A percentile compares a stretch with the other conserved stretches of the same genome.
phyloP scores from a whole-genome alignment of 2,797 vertebrate species.

The Gymnothorax reevesii region DNA sequence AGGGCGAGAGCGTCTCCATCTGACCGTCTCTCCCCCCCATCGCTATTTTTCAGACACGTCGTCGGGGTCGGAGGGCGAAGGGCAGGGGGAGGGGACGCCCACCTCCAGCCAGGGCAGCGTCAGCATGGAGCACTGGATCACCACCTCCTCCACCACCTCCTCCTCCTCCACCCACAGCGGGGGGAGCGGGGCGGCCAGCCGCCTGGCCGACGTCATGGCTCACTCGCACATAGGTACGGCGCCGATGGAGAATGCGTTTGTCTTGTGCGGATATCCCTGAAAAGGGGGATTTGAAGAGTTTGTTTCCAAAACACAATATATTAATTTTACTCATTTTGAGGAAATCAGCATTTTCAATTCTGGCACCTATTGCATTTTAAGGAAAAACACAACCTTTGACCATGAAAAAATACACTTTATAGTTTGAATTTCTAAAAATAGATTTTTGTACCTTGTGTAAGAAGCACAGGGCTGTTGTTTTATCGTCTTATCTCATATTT shows the following conservation, averaged over 20 bases:
- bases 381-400: no score
- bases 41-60: constrained; percentile 83
- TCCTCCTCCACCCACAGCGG: constrained; percentile 97
- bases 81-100: constrained; percentile 91
- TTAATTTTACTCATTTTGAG: no score
- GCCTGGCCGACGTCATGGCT: constrained; percentile 93
- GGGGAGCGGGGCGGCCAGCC: constrained; percentile 92
- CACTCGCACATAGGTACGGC: constrained; percentile 87
- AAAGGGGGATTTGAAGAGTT: no score
- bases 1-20: background rate
- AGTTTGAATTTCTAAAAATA: no score
- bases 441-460: no score
- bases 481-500: no score
- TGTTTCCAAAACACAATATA: no score
- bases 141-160: constrained; percentile 89
- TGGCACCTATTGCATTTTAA: no score
- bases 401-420: no score
- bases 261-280: no score
- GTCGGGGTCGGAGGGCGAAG: constrained; percentile 97
- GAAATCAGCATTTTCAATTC: no score
- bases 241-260: background rate
- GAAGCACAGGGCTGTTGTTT: no score
- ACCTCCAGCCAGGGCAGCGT: constrained; percentile 88
- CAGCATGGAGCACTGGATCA: constrained; percentile 98
- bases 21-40: constrained; percentile 63